Percentiles rank a stretch among this genome's conserved stretches.
phyloP scores from a whole-genome alignment of 1,140 invertebrate species.

The Heliconius congener region DNA sequence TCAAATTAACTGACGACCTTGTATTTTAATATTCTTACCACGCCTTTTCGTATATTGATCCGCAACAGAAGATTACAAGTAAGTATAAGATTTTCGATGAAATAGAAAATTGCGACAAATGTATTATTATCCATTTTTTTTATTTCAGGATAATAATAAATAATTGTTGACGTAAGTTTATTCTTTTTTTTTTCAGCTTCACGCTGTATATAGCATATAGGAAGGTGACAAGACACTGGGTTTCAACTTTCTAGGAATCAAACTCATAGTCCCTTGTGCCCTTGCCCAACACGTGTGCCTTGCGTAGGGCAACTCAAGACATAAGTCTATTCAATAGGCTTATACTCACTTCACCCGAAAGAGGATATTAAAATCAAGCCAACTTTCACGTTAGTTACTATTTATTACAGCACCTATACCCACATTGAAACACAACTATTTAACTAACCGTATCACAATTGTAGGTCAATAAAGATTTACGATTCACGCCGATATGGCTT shows the following conservation, averaged over 20 bases:
- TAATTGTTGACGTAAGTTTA: background rate
- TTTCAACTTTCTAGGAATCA: too few species aligned
- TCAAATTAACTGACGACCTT: constrained; percentile 14
- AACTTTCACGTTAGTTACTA: constrained; percentile 33
- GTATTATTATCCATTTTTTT: background rate
- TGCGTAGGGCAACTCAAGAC: too few species aligned
- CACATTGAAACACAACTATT: constrained; percentile 25
- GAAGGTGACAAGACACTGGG: too few species aligned
- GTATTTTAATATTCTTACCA: constrained; percentile 24
- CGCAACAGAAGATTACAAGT: background rate
- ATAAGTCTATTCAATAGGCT: background rate
- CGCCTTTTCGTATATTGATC: constrained; percentile 17
- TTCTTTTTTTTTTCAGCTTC: too few species aligned
- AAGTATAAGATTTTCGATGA: background rate
- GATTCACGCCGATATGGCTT: constrained; percentile 23
- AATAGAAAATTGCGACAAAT: background rate
- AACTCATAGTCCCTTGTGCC: too few species aligned
- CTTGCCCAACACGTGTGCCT: too few species aligned
- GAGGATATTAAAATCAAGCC: constrained; percentile 35
- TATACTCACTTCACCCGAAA: constrained; percentile 24
- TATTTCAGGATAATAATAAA: background rate
- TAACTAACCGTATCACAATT: constrained; percentile 28
- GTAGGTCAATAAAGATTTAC: constrained; percentile 35
- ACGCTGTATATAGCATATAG: too few species aligned
- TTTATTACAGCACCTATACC: background rate